Percentiles rank a stretch among this genome's conserved stretches.
Conservation (phyloP, 2,797 vertebrate genomes). For the Molossus alvarezi region DNA sequence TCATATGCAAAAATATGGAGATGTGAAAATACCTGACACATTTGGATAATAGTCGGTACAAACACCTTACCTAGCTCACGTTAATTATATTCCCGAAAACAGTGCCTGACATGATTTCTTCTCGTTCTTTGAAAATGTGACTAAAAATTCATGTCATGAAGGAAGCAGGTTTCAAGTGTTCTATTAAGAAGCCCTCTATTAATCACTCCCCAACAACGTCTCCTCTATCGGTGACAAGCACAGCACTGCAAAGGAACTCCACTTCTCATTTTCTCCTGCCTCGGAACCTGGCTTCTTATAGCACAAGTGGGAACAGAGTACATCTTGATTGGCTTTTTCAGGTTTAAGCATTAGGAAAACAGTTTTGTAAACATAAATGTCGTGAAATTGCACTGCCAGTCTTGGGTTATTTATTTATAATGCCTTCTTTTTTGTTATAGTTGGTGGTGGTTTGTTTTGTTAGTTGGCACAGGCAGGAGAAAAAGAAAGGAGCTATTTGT, state of each 20-base stretch:
- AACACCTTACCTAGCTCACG: neutral
- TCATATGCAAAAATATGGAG: neutral
- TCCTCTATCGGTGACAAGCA: neutral
- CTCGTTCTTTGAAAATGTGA: neutral
- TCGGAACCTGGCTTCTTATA: neutral
- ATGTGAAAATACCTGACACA: neutral
- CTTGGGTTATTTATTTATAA: neutral
- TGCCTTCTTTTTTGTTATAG: neutral
- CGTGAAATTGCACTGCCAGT: neutral
- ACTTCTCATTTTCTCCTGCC: neutral
- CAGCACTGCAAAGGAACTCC: neutral
- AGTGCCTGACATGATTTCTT: slow-evolving; percentile 1
- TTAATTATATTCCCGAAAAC: neutral
- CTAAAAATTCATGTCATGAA: slow-evolving; percentile 25
- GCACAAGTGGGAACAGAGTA: neutral
- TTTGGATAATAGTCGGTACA: neutral
- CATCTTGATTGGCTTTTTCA: neutral
- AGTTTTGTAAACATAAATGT: neutral
- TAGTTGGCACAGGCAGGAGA: neutral
- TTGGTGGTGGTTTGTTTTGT: neutral
- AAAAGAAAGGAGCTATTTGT: neutral
- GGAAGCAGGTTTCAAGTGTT: neutral
- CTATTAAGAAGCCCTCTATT: neutral
- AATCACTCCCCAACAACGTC: neutral
- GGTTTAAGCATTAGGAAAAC: slow-evolving; percentile 9